A percentile compares a stretch with the other conserved stretches of the same genome.
Conservation (phyloP, 1,140 invertebrate genomes). For the Drosophila virilis region DNA sequence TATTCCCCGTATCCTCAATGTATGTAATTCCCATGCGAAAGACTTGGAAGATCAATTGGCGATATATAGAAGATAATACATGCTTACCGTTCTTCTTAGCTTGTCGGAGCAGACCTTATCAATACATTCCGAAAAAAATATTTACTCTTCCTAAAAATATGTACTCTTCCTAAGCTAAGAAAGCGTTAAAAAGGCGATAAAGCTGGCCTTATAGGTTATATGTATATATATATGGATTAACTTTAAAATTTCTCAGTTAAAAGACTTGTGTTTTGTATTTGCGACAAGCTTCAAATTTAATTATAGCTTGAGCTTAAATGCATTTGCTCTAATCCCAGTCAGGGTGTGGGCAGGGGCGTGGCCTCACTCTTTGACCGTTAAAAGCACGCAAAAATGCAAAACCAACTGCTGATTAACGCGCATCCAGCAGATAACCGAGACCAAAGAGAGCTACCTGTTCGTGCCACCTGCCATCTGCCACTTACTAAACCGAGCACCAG, state of each 20-base stretch:
- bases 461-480: not conserved
- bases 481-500: not conserved
- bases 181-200: not conserved
- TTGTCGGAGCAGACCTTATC: too few species aligned
- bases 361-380: not conserved
- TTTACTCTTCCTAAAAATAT: too few species aligned
- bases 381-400: not conserved
- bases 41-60: too few species aligned
- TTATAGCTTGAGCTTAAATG: slow-evolving; percentile 29
- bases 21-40: too few species aligned
- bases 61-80: too few species aligned
- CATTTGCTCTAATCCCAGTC: slow-evolving; percentile 11
- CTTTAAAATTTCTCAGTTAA: not conserved
- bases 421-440: not conserved
- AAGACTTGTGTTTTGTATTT: slow-evolving; percentile 29
- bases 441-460: not conserved
- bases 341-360: not conserved
- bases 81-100: too few species aligned
- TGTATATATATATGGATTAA: not conserved
- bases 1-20: too few species aligned
- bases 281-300: slow-evolving; percentile 27
- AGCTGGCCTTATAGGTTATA: not conserved
- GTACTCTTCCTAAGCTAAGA: too few species aligned
- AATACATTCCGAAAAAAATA: too few species aligned
- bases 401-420: slow-evolving; percentile 35